Conservation (phyloP, 2,797 vertebrate genomes). For the Pogonophryne albipinna region DNA sequence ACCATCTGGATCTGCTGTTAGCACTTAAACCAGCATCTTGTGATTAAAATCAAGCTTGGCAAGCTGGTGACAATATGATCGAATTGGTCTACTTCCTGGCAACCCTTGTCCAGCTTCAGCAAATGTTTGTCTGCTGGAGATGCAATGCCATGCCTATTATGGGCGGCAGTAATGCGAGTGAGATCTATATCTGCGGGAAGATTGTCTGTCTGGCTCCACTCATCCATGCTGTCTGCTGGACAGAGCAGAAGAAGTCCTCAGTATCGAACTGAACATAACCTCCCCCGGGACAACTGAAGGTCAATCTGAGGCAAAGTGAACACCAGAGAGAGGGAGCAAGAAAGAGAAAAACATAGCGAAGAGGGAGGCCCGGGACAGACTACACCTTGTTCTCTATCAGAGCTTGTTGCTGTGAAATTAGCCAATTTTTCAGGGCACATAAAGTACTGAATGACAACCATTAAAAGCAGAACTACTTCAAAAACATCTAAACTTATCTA, state of each 20-base stretch:
- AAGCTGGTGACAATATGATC: constrained; percentile 58
- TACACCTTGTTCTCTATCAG: constrained; percentile 16
- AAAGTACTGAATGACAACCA: constrained; percentile 11
- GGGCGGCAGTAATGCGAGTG: constrained; percentile 69
- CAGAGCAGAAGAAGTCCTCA: constrained; percentile 60
- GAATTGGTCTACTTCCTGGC: constrained; percentile 55
- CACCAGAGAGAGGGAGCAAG: constrained; percentile 9
- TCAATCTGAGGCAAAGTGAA: constrained; percentile 63
- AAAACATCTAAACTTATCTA: not conserved
- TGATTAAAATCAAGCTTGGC: constrained; percentile 46
- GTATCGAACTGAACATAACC: constrained; percentile 66
- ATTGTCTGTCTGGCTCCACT: constrained; percentile 76
- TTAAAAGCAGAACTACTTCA: constrained; percentile 10
- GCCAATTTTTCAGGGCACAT: not conserved
- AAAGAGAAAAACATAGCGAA: constrained; percentile 16
- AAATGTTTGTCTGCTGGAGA: constrained; percentile 61
- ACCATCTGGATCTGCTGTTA: not conserved
- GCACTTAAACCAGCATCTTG: constrained; percentile 25
- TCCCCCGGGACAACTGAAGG: constrained; percentile 57
- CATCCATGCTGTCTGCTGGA: constrained; percentile 58
- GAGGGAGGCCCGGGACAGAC: constrained; percentile 1
- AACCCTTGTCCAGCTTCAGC: constrained; percentile 42
- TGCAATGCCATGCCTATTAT: constrained; percentile 71
- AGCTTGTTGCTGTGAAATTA: constrained; percentile 11
- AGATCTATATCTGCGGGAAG: constrained; percentile 75